Conservation (phyloP, 2,888 invertebrate genomes). For the Agrypnus murinus region DNA sequence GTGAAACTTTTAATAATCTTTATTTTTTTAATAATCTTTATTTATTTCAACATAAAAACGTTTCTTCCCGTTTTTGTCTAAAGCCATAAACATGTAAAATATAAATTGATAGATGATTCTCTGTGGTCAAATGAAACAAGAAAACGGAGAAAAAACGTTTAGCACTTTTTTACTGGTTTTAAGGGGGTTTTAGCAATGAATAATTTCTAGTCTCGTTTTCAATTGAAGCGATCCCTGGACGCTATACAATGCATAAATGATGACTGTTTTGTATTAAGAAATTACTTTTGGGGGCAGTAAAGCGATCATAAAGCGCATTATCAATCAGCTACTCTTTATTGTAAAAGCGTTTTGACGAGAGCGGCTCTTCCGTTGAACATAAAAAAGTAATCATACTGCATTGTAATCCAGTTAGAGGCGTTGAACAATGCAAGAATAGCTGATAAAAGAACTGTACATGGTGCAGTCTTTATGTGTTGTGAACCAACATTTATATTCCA, state of each 20-base stretch:
- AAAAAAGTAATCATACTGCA: slow-evolving; percentile 35
- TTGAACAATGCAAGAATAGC: slow-evolving; percentile 27
- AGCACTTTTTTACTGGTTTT: neutral
- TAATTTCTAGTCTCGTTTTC: slow-evolving; percentile 7
- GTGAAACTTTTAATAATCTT: too few species aligned
- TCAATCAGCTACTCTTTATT: slow-evolving; percentile 30
- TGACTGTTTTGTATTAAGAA: slow-evolving; percentile 8
- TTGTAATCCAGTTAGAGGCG: slow-evolving; percentile 35
- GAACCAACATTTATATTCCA: slow-evolving; percentile 13
- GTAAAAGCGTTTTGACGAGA: slow-evolving; percentile 13
- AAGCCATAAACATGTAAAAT: neutral
- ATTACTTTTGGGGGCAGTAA: slow-evolving; percentile 2
- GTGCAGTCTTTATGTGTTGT: slow-evolving; percentile 25
- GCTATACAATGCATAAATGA: neutral
- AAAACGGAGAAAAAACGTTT: neutral
- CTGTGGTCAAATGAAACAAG: neutral
- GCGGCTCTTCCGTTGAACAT: slow-evolving; percentile 13
- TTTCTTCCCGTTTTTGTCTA: neutral
- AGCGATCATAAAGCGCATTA: slow-evolving; percentile 21
- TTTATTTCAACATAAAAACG: too few species aligned
- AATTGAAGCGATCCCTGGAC: slow-evolving; percentile 9
- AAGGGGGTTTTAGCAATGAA: slow-evolving; percentile 1
- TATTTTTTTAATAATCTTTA: too few species aligned
- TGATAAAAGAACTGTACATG: slow-evolving; percentile 28
- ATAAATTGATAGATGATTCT: neutral